Conservation (phyloP, 1,140 invertebrate species). For the Fragariocoptes setiger region DNA sequence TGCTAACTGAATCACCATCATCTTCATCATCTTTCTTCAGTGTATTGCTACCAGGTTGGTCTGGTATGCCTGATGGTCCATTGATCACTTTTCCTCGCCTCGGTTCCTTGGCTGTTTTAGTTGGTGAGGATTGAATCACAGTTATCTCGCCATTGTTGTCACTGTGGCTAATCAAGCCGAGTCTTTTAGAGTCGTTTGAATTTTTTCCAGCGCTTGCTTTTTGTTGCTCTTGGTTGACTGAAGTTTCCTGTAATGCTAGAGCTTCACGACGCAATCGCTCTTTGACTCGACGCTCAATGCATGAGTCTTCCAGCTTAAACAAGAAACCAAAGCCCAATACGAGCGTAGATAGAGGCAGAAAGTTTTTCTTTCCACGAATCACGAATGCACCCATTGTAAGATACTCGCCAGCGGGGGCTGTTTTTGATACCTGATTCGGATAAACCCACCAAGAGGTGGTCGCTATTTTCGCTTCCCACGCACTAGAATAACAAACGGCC, state of each 20-base stretch:
- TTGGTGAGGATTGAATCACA: slow-evolving; percentile 19
- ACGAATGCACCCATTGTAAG: slow-evolving; percentile 83
- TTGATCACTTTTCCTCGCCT: slow-evolving; percentile 15
- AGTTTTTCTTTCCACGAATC: slow-evolving; percentile 94
- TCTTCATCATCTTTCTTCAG: slow-evolving; percentile 5
- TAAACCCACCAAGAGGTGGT: slow-evolving; percentile 87
- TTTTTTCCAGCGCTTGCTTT: slow-evolving; percentile 7
- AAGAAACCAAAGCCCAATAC: slow-evolving; percentile 75
- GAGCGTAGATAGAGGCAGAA: slow-evolving; percentile 55
- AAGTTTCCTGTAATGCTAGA: slow-evolving; percentile 3
- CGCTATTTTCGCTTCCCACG: slow-evolving; percentile 85
- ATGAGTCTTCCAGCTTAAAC: slow-evolving; percentile 38
- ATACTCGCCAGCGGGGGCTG: slow-evolving; percentile 85
- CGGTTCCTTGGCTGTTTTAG: slow-evolving; percentile 20
- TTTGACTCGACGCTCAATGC: slow-evolving; percentile 17
- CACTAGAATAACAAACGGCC: slow-evolving; percentile 79
- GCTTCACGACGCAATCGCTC: slow-evolving; percentile 15
- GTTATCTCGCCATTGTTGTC: too few relatives aligned
- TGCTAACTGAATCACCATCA: slow-evolving; percentile 4
- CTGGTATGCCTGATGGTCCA: slow-evolving; percentile 3
- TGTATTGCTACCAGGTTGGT: slow-evolving; percentile 3
- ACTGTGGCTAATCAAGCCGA: too few relatives aligned
- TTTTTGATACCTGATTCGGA: slow-evolving; percentile 64
- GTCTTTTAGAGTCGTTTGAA: slow-evolving; percentile 4
- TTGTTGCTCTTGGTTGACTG: slow-evolving; percentile 5